A percentile compares a stretch with the other conserved stretches of the same genome.
phyloP scores from a whole-genome alignment of 1,140 invertebrate species.

The Dreissena rostriformis region DNA sequence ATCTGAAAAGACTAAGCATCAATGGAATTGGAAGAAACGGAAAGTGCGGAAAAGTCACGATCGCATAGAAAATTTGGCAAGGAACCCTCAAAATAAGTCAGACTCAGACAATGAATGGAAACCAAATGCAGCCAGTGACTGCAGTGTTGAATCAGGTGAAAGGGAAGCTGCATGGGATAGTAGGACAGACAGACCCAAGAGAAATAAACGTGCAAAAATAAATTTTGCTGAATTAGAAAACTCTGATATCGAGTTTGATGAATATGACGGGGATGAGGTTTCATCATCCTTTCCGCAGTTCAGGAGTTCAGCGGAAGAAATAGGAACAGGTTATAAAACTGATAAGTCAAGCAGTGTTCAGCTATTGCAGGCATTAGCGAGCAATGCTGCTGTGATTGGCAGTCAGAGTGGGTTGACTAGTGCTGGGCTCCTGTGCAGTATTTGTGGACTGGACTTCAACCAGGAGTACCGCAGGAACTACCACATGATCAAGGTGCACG shows the following conservation, averaged over 20 bases:
- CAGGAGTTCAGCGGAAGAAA: background rate
- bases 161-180: background rate
- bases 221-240: slow-evolving; percentile 53
- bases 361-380: background rate
- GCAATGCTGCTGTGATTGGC: background rate
- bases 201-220: slow-evolving; percentile 34
- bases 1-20: background rate
- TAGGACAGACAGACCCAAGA: slow-evolving; percentile 17
- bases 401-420: background rate
- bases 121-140: background rate
- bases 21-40: slow-evolving; percentile 47
- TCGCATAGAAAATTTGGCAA: background rate
- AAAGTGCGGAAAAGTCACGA: slow-evolving; percentile 8
- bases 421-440: slow-evolving; percentile 12
- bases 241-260: slow-evolving; percentile 43
- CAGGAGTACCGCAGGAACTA: slow-evolving; percentile 47
- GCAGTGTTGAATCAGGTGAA: background rate
- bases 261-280: background rate
- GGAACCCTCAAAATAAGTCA: background rate
- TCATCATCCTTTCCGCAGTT: background rate
- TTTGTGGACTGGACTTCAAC: slow-evolving; percentile 55
- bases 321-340: no score
- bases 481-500: slow-evolving; percentile 53
- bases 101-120: background rate
- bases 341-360: background rate